phyloP scores from a whole-genome alignment of 2,888 invertebrate species.

The Punctoribates punctum region DNA sequence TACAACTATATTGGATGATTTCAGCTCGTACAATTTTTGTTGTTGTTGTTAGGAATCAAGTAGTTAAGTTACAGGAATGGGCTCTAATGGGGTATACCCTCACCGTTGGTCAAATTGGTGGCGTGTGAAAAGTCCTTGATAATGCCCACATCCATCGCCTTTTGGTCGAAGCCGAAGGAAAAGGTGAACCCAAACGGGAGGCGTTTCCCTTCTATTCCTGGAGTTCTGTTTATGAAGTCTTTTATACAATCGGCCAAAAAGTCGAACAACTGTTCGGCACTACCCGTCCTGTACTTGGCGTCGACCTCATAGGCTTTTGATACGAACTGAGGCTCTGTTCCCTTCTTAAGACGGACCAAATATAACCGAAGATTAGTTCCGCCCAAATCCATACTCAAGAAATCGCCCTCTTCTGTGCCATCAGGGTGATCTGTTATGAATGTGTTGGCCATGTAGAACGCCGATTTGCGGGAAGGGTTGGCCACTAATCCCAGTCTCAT shows the following conservation, averaged over 20 bases:
- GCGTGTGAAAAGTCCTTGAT: conserved; percentile 76
- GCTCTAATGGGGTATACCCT: too few relatives aligned
- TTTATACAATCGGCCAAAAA: conserved; percentile 69
- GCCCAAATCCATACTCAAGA: conserved; percentile 42
- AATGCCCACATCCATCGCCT: conserved; percentile 67
- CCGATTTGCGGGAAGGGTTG: not conserved
- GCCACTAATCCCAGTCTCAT: conserved; percentile 34
- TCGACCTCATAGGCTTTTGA: conserved; percentile 39
- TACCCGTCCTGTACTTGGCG: conserved; percentile 21
- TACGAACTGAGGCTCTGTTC: conserved; percentile 21
- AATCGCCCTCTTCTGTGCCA: conserved; percentile 41
- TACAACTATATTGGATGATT: too few relatives aligned
- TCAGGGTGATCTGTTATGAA: conserved; percentile 41
- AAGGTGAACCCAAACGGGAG: conserved; percentile 69
- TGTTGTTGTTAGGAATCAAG: too few relatives aligned
- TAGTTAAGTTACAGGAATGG: too few relatives aligned
- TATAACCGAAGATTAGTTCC: conserved; percentile 42
- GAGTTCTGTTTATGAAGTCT: conserved; percentile 34
- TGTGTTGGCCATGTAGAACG: conserved; percentile 44
- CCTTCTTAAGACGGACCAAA: conserved; percentile 13
- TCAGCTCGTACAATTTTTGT: too few relatives aligned
- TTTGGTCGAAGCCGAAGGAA: conserved; percentile 76
- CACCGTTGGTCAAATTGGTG: conserved; percentile 66
- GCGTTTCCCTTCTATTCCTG: not conserved
- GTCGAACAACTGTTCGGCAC: conserved; percentile 61